Evolutionary conservation across 2,888 invertebrate genomes (phyloP), one percentile per base, ranked within the genome.

Genomic region (Rambutsinella grinnellia): DNA sequence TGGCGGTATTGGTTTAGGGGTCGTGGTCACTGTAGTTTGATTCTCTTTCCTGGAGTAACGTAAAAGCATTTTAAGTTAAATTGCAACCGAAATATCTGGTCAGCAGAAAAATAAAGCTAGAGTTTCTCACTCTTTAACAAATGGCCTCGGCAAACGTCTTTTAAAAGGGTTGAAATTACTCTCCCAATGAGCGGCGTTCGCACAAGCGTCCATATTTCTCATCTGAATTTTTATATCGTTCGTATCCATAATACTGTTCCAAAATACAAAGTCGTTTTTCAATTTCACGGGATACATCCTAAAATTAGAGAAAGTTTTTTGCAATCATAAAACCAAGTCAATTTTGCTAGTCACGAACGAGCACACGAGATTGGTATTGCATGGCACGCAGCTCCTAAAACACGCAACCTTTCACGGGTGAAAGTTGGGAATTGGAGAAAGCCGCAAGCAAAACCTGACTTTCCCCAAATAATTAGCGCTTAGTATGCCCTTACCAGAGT

Each of bases 171-270:
- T n/a, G n/a, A n/a, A n/a, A n/a, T n/a, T 58, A 17, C 58, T 61
- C 8, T 17, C 23, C 17, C 49, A 6, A 24, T 79, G 75, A 5
- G 67, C 71, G 3, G 75, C 79, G 10, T 61, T 47, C 8, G 70
- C 77, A 66, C 77, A 77, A 13, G 71, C 80, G 62, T 81, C 80
- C 57, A 81, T 66, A 69, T 79, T 81, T 47, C 69, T 60, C 80
- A 79, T 79, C 36, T 75, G 71, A 54, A 65, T 26, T 58, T 77
- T 69, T 26, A 77, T 71, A 58, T 81, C 67, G 17, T 53, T 28
- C 26, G 74, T 68, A 2, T 71, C 68, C 56, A 79, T 24, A 8
- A 79, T 69, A 44, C 70, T 75, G 53, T 79, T 81, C 79, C 78
- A 81, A 36, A 79, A 72, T 2, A 60, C 56, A 1, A 63, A 51